Conservation (phyloP, 2,888 invertebrate genomes). For the Flexamia atlantica region DNA sequence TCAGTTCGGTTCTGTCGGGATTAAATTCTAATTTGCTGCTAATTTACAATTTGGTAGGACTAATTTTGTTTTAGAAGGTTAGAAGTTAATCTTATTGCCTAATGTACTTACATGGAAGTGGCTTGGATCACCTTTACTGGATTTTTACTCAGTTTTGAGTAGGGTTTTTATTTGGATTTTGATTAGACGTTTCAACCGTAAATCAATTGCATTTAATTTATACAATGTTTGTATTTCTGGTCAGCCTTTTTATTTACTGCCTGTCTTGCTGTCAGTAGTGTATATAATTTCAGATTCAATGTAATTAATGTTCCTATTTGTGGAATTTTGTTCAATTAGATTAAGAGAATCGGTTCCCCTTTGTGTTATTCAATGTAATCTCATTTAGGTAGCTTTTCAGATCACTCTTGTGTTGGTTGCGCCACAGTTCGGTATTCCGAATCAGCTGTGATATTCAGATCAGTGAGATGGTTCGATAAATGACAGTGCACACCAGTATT, state of each 20-base stretch:
- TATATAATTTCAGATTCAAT: conserved; percentile 22
- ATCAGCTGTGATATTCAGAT: conserved; percentile 16
- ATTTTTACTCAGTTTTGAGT: background rate
- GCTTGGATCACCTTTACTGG: background rate
- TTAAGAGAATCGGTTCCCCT: background rate
- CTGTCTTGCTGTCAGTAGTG: conserved; percentile 9
- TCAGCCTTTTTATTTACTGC: background rate
- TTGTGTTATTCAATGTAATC: background rate
- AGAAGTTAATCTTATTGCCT: background rate
- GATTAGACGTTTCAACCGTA: background rate
- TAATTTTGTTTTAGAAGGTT: background rate
- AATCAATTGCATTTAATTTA: conserved; percentile 20
- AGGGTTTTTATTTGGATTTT: background rate
- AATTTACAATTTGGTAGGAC: background rate
- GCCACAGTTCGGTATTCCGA: conserved; percentile 7
- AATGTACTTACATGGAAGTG: conserved; percentile 21
- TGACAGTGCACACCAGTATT: conserved; percentile 15
- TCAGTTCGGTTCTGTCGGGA: background rate
- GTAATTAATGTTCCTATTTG: conserved; percentile 33
- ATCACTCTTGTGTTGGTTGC: background rate
- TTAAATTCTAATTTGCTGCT: background rate
- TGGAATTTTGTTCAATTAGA: background rate
- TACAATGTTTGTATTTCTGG: background rate
- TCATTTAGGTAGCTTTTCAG: background rate
- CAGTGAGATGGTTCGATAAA: background rate